Conservation (phyloP, 37 sponge, comb jelly and placozoan species). For the Ianthella basta region DNA sequence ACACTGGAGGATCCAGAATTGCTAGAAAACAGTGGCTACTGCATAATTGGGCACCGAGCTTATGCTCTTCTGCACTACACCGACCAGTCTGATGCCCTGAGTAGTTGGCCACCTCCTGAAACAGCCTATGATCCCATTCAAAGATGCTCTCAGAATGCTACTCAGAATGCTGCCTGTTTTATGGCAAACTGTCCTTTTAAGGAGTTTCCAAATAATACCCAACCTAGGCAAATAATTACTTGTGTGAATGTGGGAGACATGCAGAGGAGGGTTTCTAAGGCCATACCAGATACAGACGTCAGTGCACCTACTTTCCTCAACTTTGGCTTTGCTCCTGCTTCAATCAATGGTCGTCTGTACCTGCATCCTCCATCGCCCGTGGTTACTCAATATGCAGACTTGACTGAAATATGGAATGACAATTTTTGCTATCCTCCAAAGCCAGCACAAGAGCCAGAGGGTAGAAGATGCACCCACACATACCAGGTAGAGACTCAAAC, state of each 20-base stretch:
- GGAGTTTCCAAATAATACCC: conserved; percentile 15
- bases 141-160: background rate
- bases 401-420: background rate
- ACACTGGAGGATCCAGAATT: conserved; percentile 52
- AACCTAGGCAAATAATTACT: conserved; percentile 26
- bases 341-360: conserved; percentile 77
- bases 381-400: background rate
- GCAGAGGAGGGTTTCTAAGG: background rate
- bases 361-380: conserved; percentile 53
- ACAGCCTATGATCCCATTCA: background rate
- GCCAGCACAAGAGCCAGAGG: background rate
- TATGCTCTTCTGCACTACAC: conserved; percentile 13
- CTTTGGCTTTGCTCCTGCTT: conserved; percentile 71
- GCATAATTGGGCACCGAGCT: background rate
- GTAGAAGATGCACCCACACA: conserved; percentile 5
- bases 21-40: background rate
- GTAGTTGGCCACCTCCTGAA: conserved; percentile 2
- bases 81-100: background rate
- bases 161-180: conserved; percentile 22
- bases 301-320: conserved; percentile 55
- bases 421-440: background rate
- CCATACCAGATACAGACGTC: background rate
- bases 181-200: conserved; percentile 79
- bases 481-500: background rate
- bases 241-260: conserved; percentile 58